Evolutionary conservation across 1,140 invertebrate genomes (phyloP).

Genomic region (Brachionus sp.): DNA sequence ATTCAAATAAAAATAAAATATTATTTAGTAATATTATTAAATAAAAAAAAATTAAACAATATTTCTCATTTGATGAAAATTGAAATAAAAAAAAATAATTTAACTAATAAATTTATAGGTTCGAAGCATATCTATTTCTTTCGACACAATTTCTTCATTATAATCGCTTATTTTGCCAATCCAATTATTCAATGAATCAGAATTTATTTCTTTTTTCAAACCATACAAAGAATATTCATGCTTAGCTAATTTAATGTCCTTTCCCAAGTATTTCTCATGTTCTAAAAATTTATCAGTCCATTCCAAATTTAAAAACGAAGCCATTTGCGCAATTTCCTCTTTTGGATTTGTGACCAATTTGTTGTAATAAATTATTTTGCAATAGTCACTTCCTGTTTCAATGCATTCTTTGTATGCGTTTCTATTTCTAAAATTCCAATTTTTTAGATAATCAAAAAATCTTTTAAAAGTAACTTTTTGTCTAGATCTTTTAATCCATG

Average conservation of each 20-base stretch:
- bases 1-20: background rate
- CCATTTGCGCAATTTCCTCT: background rate
- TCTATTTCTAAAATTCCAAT: background rate
- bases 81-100: background rate
- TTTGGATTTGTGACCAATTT: background rate
- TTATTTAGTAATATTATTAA: no score
- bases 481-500: background rate
- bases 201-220: background rate
- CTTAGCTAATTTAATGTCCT: background rate
- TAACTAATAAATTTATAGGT: background rate
- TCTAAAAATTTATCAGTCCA: conserved; percentile 20
- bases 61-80: no score
- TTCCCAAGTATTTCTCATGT: conserved; percentile 10
- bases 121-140: background rate
- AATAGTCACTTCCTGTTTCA: background rate
- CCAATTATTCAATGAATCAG: conserved; percentile 1
- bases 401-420: background rate
- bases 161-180: background rate
- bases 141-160: background rate
- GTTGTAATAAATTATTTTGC: background rate
- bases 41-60: no score
- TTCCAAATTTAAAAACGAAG: background rate
- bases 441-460: background rate
- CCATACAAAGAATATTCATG: background rate
- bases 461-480: background rate